Base-by-base conservation (phyloP, 2,113 vertebrate genomes). In the Phrynocephalus versicolor region DNA sequence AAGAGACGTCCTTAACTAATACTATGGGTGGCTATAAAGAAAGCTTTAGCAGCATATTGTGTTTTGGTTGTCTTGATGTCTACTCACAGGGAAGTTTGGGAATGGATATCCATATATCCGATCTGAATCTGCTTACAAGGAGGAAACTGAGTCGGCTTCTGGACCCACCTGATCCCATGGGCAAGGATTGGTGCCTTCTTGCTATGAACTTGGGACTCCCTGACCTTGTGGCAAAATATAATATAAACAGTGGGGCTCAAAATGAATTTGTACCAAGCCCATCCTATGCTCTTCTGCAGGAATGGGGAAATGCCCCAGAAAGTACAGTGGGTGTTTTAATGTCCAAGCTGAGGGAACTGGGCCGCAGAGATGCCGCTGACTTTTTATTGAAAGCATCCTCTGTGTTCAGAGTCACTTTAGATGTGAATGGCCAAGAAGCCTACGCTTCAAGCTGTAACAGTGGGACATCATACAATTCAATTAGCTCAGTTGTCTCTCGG, bases 181-280 rank as follows among this genome's bases (percentile, higher is more conserved):
- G 99, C 75, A 99, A 99, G 93, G 99, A 99, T 88, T 99, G 99
- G 98, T 99, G 98, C 95, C 97, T 99, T 94, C 96, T 99, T 51
- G 99, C 99, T 91, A 99, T 99, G 98, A 99, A 99, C 95, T 94
- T 99, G 79, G 98, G 98, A 85, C 98, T 99, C 72, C 97, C 97
- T 0, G 98, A 99, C 7, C 94, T 99, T 79, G 98, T 99, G 92
- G 98, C 99, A 84, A 98, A 98, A 88, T 96, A 99, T 88, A 97
- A 98, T 91, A 95, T 91, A 84, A 95, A 92, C 45, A 97, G 96
- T 6, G 97, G 97, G 85, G 89, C 94, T 67, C 92, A 95, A 74
- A 96, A 86, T 83, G 93, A 95, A 69, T 96, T 95, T 85, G 89
- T 95, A 51, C 96, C 96, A 19, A 99, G 99, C 96, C 98, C 99